Conservation (phyloP, 2,113 vertebrate genomes). For the Nothoprocta pentlandii region DNA sequence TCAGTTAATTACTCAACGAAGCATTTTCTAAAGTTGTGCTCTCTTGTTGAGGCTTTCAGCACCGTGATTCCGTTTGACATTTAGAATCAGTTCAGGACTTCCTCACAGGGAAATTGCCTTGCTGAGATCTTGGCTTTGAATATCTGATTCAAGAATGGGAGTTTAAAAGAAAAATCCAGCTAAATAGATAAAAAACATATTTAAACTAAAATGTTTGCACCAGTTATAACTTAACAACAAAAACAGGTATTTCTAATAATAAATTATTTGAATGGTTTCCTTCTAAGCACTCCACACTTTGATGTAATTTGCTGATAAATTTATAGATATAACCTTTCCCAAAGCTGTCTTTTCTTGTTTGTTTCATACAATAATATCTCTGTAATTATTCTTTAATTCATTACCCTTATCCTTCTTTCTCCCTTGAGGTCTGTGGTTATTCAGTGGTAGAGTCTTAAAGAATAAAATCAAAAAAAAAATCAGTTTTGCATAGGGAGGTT, state of each 20-base stretch:
- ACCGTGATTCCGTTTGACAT: background rate
- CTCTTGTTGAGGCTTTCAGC: background rate
- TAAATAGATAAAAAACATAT: background rate
- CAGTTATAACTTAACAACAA: background rate
- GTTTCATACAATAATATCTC: background rate
- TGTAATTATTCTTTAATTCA: background rate
- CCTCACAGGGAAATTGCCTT: slow-evolving; percentile 36
- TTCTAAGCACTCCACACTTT: background rate
- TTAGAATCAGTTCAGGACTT: slow-evolving; percentile 46
- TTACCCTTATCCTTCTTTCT: background rate
- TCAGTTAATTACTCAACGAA: slow-evolving; percentile 27
- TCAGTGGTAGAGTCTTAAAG: background rate
- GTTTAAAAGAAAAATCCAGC: background rate
- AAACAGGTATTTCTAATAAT: background rate
- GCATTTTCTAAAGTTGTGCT: background rate
- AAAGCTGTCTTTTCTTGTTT: background rate
- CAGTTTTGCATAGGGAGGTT: background rate
- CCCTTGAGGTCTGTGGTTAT: background rate
- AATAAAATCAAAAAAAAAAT: background rate
- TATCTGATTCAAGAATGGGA: background rate
- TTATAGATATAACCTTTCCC: background rate
- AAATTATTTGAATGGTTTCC: background rate
- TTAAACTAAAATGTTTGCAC: background rate
- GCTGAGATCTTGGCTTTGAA: slow-evolving; percentile 12
- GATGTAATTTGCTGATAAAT: background rate